Base-by-base conservation (phyloP, 2,797 vertebrate species). In the Cryptoblepharus egeriae region DNA sequence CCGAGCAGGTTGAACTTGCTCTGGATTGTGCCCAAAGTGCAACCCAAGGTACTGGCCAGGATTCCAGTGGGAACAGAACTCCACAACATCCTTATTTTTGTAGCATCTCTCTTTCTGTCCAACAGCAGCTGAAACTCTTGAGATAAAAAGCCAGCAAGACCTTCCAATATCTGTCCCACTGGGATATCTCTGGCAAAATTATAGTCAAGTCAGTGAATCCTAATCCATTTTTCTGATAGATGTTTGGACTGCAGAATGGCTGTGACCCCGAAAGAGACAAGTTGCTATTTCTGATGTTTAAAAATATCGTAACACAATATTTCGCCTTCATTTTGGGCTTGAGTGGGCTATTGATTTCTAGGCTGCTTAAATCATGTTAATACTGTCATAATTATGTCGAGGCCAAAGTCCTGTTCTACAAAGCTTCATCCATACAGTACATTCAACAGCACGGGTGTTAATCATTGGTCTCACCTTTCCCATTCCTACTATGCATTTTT, bases 331-430 rank as follows among this genome's bases (percentile, higher is more conserved):
- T 92, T 92, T 92, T 76, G 84, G 83, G 89, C 89, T 90, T 84
- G 89, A 90, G 83, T 68, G 91, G 75, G 85, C 70, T 92, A 94
- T 93, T 87, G 92, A 93, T 92, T 92, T 89, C 63, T 64, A 71
- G 81, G 79, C 82, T 90, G 78, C 88, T 91, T 91, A 85, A 92
- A 92, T 92, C 89, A 90, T 81, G 87, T 91, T 92, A 92, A 93
- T 91, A 85, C 90, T 91, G 88, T 88, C 89, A 83, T 70, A 88
- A 91, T 91, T 85, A 49, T 85, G 90, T 81, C 89, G 88, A 88
- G 86, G 85, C 78, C 91, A 86, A 72, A 55, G 49, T 57, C 79
- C 71, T 76, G 72, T 87, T 85, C 90, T 13, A 37, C 83, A 92
- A 91, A 89, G 77, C 85, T 92, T 87, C 57, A 81, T 87, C 89